Base-by-base conservation (phyloP, 1,140 invertebrate species). In the Anastatus disparis region DNA sequence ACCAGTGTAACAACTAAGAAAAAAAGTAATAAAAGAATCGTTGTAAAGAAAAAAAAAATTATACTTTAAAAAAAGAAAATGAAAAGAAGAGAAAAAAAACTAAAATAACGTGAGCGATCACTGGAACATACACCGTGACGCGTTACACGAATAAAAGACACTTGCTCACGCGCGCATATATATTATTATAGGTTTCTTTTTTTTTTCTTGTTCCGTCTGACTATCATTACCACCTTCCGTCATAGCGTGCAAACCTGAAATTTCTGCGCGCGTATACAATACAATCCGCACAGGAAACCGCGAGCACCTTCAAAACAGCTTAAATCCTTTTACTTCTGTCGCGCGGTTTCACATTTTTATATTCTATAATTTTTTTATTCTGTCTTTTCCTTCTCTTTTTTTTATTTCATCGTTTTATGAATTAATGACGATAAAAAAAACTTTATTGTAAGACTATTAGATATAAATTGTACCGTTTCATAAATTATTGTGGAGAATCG, bases 141-240 rank as follows among this genome's bases (percentile, higher is more conserved):
- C 29, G 31, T 59, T 44, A 42, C 55, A 59, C 40, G 65, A 58
- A 40, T 59, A 59, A 59, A 50, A 68, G 20, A 38, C 65, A 38
- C 50, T 29, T 24, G 40, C 26, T 31, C 62, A 35, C 24, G 38
- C 24, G 50, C 12, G 46, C 50, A 20, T 50, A 27, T n/a, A n/a
- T 50, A 55, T 55, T 24, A 55, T 65, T 65, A 55, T 55, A 13
- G 6, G 46, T 55, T 26, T 4, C 53, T 27, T 35, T 35, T 35
- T 35, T 35, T 10, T 35, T 35, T 22, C 64, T 44, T n/a, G 40
- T 44, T 56, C 64, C 17, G 15, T 29, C 35, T 0, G 20, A 6
- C 44, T 69, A 70, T 70, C 67, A 69, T 69, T 69, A 69, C 66
- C 66, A 69, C 66, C 56, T 69, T 69, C 66, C 66, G 66, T 52